These are phyloP conservation scores for Sceloporus undulatus DNA, from an alignment of 2,113 vertebrate species.

Conservation along the genomic window DNA sequence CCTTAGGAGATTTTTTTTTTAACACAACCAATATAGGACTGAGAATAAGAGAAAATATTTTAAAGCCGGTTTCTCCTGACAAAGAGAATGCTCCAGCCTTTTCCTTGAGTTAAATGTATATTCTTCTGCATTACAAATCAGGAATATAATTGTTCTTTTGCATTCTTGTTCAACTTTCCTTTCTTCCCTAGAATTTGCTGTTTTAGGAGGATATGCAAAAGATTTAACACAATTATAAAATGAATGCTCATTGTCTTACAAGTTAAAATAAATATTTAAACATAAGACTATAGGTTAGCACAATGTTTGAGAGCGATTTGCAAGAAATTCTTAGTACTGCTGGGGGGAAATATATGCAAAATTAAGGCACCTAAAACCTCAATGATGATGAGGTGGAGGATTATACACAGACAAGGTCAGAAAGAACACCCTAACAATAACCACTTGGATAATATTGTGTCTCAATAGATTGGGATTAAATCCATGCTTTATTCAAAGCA, in stretches of 20 bases:
- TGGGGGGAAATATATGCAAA: constrained; percentile 3
- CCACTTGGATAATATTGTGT: neutral
- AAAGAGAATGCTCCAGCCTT: neutral
- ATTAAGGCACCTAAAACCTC: constrained; percentile 4
- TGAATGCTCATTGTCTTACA: neutral
- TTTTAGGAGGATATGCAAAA: neutral
- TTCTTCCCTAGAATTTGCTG: neutral
- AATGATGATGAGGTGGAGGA: neutral
- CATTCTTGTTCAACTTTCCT: neutral
- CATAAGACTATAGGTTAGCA: neutral
- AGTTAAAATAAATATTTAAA: neutral
- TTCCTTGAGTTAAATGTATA: neutral
- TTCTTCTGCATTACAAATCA: constrained; percentile 27
- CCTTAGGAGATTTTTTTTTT: neutral
- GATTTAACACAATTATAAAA: constrained; percentile 14
- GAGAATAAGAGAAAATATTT: constrained; percentile 1
- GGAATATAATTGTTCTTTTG: neutral
- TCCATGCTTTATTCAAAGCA: neutral
- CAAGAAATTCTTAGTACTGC: neutral
- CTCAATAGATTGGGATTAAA: neutral
- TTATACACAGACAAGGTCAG: constrained; percentile 3
- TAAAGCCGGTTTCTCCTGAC: constrained; percentile 25
- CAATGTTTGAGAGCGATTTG: constrained; percentile 8
- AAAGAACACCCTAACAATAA: constrained; percentile 6
- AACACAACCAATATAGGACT: constrained; percentile 1